Percentiles rank a stretch among this genome's conserved stretches.
phyloP scores from a whole-genome alignment of 2,888 invertebrate species.

The Parascotia fuliginaria region DNA sequence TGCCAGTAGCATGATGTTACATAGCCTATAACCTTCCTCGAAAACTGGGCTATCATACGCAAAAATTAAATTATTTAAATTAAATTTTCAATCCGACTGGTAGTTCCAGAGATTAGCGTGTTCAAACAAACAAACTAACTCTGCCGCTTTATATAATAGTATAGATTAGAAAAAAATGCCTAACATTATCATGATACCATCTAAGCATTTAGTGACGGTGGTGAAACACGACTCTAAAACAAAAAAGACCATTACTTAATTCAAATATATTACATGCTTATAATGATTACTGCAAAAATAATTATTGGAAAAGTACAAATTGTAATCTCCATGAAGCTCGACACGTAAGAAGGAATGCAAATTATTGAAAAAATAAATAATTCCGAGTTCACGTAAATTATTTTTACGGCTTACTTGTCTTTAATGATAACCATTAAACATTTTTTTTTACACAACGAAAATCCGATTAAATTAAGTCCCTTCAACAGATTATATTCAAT shows the following conservation, averaged over 20 bases:
- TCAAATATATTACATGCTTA: slow-evolving; percentile 39
- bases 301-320: slow-evolving; percentile 31
- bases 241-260: slow-evolving; percentile 24
- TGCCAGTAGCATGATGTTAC: too few species aligned
- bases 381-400: slow-evolving; percentile 35
- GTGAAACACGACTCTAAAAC: slow-evolving; percentile 14
- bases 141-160: too few species aligned
- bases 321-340: slow-evolving; percentile 56
- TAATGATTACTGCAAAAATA: slow-evolving; percentile 32
- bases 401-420: slow-evolving; percentile 30
- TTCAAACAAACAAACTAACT: too few species aligned
- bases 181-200: not conserved
- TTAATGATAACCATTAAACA: slow-evolving; percentile 24
- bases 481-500: slow-evolving; percentile 31
- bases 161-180: too few species aligned
- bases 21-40: too few species aligned
- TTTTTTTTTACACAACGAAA: slow-evolving; percentile 13
- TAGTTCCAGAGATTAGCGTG: too few species aligned
- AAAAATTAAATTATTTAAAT: too few species aligned
- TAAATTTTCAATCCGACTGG: too few species aligned
- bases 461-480: slow-evolving; percentile 20
- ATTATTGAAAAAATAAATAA: slow-evolving; percentile 54
- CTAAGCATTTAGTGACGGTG: not conserved
- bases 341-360: slow-evolving; percentile 56
- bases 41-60: too few species aligned